Base-by-base conservation (phyloP, 2,797 vertebrate genomes). In the Mormyrus hasselquistii region DNA sequence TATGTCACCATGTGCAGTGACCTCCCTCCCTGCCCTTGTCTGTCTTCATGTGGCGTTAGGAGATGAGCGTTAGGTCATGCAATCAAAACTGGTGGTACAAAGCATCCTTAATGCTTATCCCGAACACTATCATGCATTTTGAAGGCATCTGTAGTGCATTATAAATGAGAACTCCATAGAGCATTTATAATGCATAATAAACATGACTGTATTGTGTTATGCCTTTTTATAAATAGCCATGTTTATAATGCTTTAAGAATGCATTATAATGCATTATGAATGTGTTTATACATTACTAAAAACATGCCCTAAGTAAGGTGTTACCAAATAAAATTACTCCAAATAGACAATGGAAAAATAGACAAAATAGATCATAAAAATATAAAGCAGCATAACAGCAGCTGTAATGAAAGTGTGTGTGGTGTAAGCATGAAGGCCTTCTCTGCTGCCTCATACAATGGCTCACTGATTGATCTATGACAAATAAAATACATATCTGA, bases 1-100 rank as follows among this genome's bases (percentile, higher is more conserved):
- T 98, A 96, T 92, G 93, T 91, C 47, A 16, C 49, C 41, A 49
- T 65, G 16, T 29, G 47, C 47, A 50, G 9, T 14, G 22, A 25
- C 19, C 89, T 47, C 41, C 87, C 62, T 38, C 38, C 79, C 34
- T 16, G 25, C 22, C 90, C 87, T 62, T 89, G 87, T 91, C 88
- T 90, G 86, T 62, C n/a, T 52, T 34, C 82, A 87, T 83, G 7
- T 89, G 86, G 44, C 79, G 57, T 41, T 44, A 16, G 29, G 29
- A 84, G 34, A 47, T 83, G 76, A 65, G 59, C 92, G 91, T 88
- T 41, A 53, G 88, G 90, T 89, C 89, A 62, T 88, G 84, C 90
- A 90, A 44, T 83, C 12, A 25, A 44, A 55, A 82, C 50, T 52
- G 38, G 29, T 4, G 3, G 57, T 22, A 59, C 57, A 3, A 8